Evolutionary conservation across 2,888 invertebrate species (phyloP), one percentile per base, ranked within the genome.

Genomic region (Latrodectus hesperus): DNA sequence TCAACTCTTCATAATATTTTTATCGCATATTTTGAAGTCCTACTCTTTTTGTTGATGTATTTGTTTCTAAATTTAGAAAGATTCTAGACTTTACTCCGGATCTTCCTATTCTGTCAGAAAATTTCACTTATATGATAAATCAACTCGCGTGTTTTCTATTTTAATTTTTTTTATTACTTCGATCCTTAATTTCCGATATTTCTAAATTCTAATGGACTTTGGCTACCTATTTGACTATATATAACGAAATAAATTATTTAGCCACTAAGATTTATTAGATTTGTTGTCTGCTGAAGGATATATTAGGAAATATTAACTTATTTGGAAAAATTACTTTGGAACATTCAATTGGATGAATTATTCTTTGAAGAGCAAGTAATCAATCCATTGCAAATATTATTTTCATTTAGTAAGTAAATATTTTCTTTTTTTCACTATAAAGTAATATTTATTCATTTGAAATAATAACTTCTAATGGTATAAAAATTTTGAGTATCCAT

Each of bases 21-120:
- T n/a, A 51, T 68, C 60, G 12, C 16, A 65, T 9, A 49, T 12
- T 16, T 26, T 49, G 9, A 26, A 8, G 11, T 17, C 10, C 14
- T n/a, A 22, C 12, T 68, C 68, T 51, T 26, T 65, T 11, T 10
- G 10, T 71, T 71, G 4, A 26, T 38, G 26, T 16, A 38, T 53
- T 52, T 64, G 53, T 65, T 75, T 71, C 86, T 86, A 86, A 81
- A 81, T 86, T 86, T 86, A 81, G 73, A 52, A 71, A 17, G 22
- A 16, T 16, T 11, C 10, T 14, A 38, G 67, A 78, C 86, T 86
- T 80, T 76, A 80, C 38, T 79, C 65, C 73, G 22, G 55, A 77
- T 81, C 73, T n/a, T 55, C 55, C 6, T 16, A 55, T 55, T 55
- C 55, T 5, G 16, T 14, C 16, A 14, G 55, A 55, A 55, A 55